Percentiles rank a stretch among this genome's conserved stretches.
Evolutionary conservation across 2,888 invertebrate genomes (phyloP).

Genomic region (Pyrochroa serraticornis): DNA sequence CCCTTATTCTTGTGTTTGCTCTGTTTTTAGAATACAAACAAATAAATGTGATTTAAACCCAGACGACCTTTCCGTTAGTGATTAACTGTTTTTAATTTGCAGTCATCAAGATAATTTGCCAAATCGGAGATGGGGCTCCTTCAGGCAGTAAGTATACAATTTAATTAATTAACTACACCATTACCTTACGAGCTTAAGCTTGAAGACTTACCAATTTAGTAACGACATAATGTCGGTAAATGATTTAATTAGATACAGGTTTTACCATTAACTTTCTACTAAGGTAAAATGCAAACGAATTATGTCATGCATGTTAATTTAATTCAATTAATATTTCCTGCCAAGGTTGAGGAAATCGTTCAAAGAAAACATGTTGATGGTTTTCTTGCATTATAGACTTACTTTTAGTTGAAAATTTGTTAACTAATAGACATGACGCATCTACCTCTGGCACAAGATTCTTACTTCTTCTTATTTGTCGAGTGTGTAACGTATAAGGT

Average conservation of each 20-base stretch:
- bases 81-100: slow-evolving; percentile 43
- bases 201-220: not conserved
- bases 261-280: too few relatives aligned
- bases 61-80: too few relatives aligned
- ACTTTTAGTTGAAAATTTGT: slow-evolving; percentile 1
- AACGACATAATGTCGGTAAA: not conserved
- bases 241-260: too few relatives aligned
- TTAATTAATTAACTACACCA: not conserved
- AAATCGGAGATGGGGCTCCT: slow-evolving; percentile 69
- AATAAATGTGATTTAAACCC: slow-evolving; percentile 2
- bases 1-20: not conserved
- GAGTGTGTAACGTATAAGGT: slow-evolving; percentile 21
- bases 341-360: too few relatives aligned
- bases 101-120: slow-evolving; percentile 66
- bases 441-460: slow-evolving; percentile 18
- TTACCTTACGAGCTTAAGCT: not conserved
- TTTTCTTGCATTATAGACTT: not conserved
- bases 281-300: too few relatives aligned
- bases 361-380: not conserved
- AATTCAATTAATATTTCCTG: not conserved
- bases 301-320: not conserved
- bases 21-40: not conserved
- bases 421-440: slow-evolving; percentile 13
- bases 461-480: slow-evolving; percentile 13
- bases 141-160: slow-evolving; percentile 63